Base-by-base conservation (phyloP, 2,888 invertebrate genomes). In the Gasteruption jaculator region DNA sequence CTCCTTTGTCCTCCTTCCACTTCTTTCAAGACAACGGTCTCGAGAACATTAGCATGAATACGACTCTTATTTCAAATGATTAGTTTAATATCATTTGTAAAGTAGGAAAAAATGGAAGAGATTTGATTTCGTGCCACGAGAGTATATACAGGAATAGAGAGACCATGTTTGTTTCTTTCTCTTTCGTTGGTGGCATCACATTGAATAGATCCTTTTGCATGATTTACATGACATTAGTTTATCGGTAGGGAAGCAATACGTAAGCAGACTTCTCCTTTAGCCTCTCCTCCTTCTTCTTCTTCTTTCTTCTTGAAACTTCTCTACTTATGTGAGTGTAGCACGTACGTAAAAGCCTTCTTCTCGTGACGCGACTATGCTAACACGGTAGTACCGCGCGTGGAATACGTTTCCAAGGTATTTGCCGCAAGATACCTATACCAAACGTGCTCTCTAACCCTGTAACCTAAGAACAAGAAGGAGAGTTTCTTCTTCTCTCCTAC, bases 301-400 rank as follows among this genome's bases (percentile, higher is more conserved):
- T 37, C 25, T 24, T 6, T 35, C 6, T 15, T 18, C 11, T 3
- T 35, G 21, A 12, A 31, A 11, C 16, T 22, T 35, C 6, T 26
- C 20, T 18, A 10, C 19, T 22, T 22, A 15, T 8, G 27, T 27
- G 15, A 19, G 8, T 20, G 22, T 12, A 8, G 21, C 10, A 19
- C 5, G 19, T 25, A 33, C 34, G 38, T 38, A 43, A 24, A 43
- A n/a, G n/a, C 47, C 44, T 47, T 54, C 49, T 49, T 50, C 49
- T 60, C 64, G 65, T 65, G 64, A 65, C 63, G 57, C 54, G 58
- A 56, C 61, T 63, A 60, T 65, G 64, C 61, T 61, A 65, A 62
- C 60, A 54, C 52, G 54, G 55, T 56, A 55, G 55, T 56, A 43
- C 46, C 56, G 56, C 61, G 57, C 65, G 60, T 65, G 62, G 65